Evolutionary conservation across 2,797 vertebrate genomes (phyloP).

Genomic region (Leucoraja ocellata): DNA sequence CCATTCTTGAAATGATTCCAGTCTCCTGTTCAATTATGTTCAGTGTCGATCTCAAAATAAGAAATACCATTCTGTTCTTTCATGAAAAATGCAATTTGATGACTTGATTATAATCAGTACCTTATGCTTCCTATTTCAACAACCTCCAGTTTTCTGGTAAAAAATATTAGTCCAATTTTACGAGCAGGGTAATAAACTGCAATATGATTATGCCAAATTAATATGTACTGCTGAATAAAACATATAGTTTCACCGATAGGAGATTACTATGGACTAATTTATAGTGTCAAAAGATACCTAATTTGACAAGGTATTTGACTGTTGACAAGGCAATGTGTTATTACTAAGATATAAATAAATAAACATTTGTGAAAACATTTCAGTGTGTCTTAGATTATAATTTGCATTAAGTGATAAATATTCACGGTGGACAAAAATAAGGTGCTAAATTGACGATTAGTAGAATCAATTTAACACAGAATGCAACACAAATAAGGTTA

Average conservation of each 20-base stretch:
- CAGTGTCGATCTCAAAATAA: neutral
- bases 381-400: neutral
- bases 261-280: neutral
- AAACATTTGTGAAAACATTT: neutral
- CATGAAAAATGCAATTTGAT: neutral
- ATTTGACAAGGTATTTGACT: neutral
- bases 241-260: neutral
- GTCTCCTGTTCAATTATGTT: neutral
- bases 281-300: neutral
- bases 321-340: neutral
- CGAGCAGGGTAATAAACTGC: neutral
- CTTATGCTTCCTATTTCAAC: slow-evolving; percentile 15
- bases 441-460: neutral
- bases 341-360: neutral
- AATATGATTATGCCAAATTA: slow-evolving; percentile 17
- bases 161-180: neutral
- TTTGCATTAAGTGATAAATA: neutral
- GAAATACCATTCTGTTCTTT: neutral
- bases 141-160: neutral
- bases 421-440: neutral
- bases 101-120: neutral
- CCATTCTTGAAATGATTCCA: neutral
- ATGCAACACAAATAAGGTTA: neutral
- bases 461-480: neutral
- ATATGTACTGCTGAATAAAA: slow-evolving; percentile 14